Conservation (phyloP, 2,113 vertebrate species). For the Pygathrix nemaeus region DNA sequence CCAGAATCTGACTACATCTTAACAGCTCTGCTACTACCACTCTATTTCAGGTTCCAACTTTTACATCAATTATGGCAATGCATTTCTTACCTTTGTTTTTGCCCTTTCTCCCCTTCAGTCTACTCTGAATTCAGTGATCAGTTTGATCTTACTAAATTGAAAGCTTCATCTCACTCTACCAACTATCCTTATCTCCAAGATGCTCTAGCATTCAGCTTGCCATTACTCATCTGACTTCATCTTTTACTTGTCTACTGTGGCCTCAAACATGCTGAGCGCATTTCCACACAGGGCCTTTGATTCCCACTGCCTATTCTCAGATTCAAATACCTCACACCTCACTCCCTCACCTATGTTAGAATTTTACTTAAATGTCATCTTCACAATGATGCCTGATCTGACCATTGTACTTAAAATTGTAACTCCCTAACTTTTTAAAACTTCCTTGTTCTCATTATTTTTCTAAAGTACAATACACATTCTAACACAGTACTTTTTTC, state of each 20-base stretch:
- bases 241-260: neutral
- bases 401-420: neutral
- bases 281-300: neutral
- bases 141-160: neutral
- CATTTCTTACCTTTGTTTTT: neutral
- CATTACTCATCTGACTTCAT: neutral
- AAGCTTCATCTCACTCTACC: neutral
- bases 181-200: neutral
- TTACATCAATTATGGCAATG: neutral
- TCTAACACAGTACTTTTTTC: neutral
- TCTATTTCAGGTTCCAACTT: neutral
- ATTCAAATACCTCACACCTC: neutral
- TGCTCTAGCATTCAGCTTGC: neutral
- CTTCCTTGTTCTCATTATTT: neutral
- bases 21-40: neutral
- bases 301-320: neutral
- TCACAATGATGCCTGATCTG: neutral
- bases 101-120: neutral
- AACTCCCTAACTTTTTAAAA: neutral
- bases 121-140: neutral
- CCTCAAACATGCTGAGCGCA: neutral
- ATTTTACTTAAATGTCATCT: neutral
- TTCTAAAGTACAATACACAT: neutral
- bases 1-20: neutral
- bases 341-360: neutral